phyloP scores from a whole-genome alignment of 2,888 invertebrate genomes.

The Drosophila paracracens region DNA sequence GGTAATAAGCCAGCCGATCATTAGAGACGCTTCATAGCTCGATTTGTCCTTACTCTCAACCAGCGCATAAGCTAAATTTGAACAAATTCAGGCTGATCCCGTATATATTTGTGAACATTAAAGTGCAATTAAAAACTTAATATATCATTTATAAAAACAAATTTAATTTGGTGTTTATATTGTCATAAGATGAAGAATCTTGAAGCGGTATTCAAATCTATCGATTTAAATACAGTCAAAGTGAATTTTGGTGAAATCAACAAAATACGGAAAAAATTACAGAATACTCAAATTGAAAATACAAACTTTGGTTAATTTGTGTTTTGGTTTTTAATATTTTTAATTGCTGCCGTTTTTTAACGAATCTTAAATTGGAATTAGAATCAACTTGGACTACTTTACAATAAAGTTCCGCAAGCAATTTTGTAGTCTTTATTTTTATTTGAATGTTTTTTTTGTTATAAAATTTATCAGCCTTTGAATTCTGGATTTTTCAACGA shows the following conservation, averaged over 20 bases:
- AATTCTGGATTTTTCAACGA: neutral
- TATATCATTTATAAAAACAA: neutral
- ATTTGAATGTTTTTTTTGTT: neutral
- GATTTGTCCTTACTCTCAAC: too few species aligned
- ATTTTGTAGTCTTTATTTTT: neutral
- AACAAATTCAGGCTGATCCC: too few species aligned
- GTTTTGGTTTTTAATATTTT: neutral
- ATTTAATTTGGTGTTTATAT: neutral
- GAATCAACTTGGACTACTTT: neutral
- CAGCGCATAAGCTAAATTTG: too few species aligned
- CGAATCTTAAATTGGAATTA: neutral
- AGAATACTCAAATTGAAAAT: neutral
- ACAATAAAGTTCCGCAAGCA: neutral
- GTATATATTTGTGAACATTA: too few species aligned
- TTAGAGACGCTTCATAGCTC: too few species aligned
- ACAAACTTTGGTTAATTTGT: neutral
- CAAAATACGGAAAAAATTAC: neutral
- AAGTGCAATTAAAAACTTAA: neutral
- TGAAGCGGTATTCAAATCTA: neutral
- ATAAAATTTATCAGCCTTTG: neutral
- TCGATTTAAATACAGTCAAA: neutral
- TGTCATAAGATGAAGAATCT: neutral
- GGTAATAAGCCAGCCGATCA: too few species aligned
- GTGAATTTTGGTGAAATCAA: neutral
- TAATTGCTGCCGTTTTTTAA: neutral